phyloP scores from a whole-genome alignment of 1,140 invertebrate genomes.

The Chrysoperla carnea region DNA sequence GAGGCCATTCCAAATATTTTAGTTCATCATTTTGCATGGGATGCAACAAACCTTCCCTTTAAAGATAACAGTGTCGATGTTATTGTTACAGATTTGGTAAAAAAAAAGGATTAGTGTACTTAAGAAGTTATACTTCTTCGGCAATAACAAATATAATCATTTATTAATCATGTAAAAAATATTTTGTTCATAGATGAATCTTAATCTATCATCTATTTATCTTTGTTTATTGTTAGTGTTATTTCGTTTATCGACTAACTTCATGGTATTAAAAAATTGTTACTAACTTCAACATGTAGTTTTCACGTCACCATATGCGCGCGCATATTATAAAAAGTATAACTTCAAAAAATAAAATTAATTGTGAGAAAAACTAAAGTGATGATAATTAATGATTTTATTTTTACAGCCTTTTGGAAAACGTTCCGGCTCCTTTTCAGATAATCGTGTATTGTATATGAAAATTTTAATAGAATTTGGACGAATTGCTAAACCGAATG shows the following conservation, averaged over 20 bases:
- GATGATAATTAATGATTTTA: constrained; percentile 8
- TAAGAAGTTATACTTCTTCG: no score
- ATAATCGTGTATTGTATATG: constrained; percentile 33
- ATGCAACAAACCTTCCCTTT: constrained; percentile 27
- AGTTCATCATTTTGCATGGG: constrained; percentile 25
- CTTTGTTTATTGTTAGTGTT: no score
- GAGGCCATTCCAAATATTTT: constrained; percentile 12
- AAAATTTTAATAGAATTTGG: constrained; percentile 28
- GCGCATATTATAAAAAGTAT: no score
- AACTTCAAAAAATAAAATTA: no score
- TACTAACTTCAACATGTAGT: no score
- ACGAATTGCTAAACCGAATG: constrained; percentile 21
- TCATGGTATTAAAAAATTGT: not conserved
- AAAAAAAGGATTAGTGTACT: no score
- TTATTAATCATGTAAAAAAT: no score
- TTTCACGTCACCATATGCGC: no score
- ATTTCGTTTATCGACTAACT: not conserved
- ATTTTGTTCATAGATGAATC: no score
- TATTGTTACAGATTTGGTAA: constrained; percentile 37
- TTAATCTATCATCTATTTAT: no score
- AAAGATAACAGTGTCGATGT: constrained; percentile 31
- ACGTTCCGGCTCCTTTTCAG: constrained; percentile 26
- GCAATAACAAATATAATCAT: no score
- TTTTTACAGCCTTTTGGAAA: constrained; percentile 34
- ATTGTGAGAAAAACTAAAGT: no score